Evolutionary conservation across 2,113 vertebrate genomes (phyloP).

Genomic region (Ameiurus melas): DNA sequence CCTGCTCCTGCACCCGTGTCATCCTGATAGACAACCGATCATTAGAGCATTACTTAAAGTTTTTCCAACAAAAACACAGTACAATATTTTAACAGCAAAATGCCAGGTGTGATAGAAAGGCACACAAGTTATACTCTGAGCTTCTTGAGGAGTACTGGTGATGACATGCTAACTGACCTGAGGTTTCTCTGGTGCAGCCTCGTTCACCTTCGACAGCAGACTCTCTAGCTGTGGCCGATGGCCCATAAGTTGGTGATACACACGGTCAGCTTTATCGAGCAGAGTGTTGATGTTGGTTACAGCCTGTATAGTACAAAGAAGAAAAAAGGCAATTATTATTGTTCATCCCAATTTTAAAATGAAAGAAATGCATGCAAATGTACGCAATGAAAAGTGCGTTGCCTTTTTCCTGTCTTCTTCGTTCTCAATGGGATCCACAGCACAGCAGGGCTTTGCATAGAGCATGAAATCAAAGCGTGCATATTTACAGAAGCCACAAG

Average conservation of each 20-base stretch:
- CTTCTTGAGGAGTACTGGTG: neutral
- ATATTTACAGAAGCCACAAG: constrained; percentile 98
- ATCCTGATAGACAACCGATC: constrained; percentile 74
- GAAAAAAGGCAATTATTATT: neutral
- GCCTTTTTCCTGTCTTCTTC: constrained; percentile 98
- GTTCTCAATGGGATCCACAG: constrained; percentile 97
- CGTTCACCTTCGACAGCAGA: constrained; percentile 94
- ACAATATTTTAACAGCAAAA: neutral
- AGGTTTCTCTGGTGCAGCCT: constrained; percentile 95
- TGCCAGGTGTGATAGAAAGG: neutral
- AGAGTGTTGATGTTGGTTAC: constrained; percentile 98
- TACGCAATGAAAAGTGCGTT: neutral
- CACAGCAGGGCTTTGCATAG: constrained; percentile 95
- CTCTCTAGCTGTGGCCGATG: constrained; percentile 94
- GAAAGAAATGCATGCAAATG: neutral
- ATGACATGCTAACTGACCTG: constrained; percentile 76
- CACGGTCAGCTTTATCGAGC: constrained; percentile 95
- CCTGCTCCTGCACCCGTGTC: constrained; percentile 84
- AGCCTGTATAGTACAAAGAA: constrained; percentile 71
- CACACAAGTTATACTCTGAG: neutral
- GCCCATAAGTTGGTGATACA: constrained; percentile 98
- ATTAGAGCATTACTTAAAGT: neutral
- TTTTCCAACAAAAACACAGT: neutral
- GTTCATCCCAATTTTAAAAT: neutral
- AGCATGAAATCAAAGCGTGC: constrained; percentile 99